Evolutionary conservation across 2,888 invertebrate genomes (phyloP), one percentile per base, ranked within the genome.

Genomic region (Cacoxenus indagator): DNA sequence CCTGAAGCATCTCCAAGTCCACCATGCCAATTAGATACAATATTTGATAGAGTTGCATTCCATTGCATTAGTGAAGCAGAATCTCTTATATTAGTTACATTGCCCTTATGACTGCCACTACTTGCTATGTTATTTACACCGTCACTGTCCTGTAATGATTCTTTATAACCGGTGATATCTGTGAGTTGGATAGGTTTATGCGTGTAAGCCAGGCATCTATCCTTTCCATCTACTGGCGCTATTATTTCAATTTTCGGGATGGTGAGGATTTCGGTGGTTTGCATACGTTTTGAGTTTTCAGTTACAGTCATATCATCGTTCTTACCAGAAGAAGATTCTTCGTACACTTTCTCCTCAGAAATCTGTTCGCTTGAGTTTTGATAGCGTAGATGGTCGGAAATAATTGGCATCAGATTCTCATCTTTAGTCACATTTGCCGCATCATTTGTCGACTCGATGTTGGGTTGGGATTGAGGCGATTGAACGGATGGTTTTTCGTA

Each of bases 61-160:
- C 87, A 87, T 70, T 83, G 82, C 70, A 74, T 77, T 78, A 87
- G 75, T 71, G 88, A 86, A 80, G 83, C 83, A 70, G 73, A 76
- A 68, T 87, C 86, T 70, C 81, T 86, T 68, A 87, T 87, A 72
- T 86, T 87, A 82, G 83, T 83, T 71, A 68, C 71, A 71, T 74
- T 75, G 74, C 81, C 76, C 65, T 69, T 69, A n/a, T 72, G 71
- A 6, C 66, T 67, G 19, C 19, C 57, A 31, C 11, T 17, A 19
- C 24, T 19, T 22, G 61, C 17, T 61, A 72, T 73, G 24, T 67
- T 67, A 37, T 67, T 71, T 17, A 65, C 65, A 24, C 57, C 73
- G 68, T 81, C 81, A 61, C 81, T 74, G 57, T 81, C 79, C 48
- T 75, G 71, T 9, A 78, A 67, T n/a, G 84, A 77, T 66, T 84